Base-by-base conservation (phyloP, 92 coral and sea anemone genomes). In the Palythoa grandis region DNA sequence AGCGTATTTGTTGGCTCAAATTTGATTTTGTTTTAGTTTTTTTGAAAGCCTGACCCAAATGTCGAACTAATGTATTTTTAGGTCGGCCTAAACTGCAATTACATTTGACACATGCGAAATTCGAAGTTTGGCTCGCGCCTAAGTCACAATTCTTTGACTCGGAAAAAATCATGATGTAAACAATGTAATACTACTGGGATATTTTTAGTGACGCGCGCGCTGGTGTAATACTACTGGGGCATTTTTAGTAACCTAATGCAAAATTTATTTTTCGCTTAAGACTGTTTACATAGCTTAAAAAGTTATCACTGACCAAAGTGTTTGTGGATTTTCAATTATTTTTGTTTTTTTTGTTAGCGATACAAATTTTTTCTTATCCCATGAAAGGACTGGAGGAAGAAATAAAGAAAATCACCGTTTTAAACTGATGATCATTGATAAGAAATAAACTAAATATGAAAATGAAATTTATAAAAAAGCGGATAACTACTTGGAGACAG, bases 1-100 rank as follows among this genome's bases (percentile, higher is more conserved):
- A 65, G 70, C 70, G 14, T 65, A n/a, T 65, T n/a, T 65, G 14
- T 65, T 65, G 70, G 70, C 70, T n/a, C 19, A 65, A 65, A 65
- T 11, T 65, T 65, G 70, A 65, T 65, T 65, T 65, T 65, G 70
- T 65, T n/a, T 65, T 22, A 65, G 9, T 65, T 65, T 65, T 65
- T 65, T 65, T 65, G 70, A 65, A 65, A 65, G 70, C 70, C 11
- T 65, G 70, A 40, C 47, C 47, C 47, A 40, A 40, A 40, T 40
- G 47, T 40, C 47, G n/a, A n/a, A n/a, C n/a, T n/a, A n/a, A n/a
- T n/a, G n/a, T n/a, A n/a, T n/a, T n/a, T n/a, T n/a, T n/a, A n/a
- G n/a, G n/a, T n/a, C n/a, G n/a, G n/a, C n/a, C n/a, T n/a, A n/a
- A n/a, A n/a, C n/a, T n/a, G n/a, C n/a, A n/a, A n/a, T n/a, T n/a